Evolutionary conservation across 2,797 vertebrate species (phyloP).

Genomic region (Eulemur mongoz): DNA sequence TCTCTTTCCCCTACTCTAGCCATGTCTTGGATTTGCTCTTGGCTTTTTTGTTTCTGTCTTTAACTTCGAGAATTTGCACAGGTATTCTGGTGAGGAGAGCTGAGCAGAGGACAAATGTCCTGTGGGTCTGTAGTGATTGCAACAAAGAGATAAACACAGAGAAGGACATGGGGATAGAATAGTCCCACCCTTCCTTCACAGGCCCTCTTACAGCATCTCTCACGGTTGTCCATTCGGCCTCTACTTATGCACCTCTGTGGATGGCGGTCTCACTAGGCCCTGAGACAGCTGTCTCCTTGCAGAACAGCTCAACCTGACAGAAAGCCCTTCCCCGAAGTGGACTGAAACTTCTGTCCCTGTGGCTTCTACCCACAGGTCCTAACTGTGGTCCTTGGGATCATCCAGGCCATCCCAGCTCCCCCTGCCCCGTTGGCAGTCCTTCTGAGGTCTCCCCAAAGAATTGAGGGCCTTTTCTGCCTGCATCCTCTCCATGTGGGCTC

Average conservation of each 20-base stretch:
- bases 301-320: not conserved
- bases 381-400: not conserved
- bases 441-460: conserved; percentile 8
- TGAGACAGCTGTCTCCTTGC: not conserved
- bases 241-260: not conserved
- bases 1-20: not conserved
- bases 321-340: not conserved
- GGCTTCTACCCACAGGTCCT: not conserved
- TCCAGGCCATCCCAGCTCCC: not conserved
- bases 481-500: not conserved
- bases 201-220: not conserved
- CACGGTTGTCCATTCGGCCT: not conserved
- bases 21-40: not conserved
- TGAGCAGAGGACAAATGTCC: not conserved
- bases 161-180: not conserved
- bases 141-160: not conserved
- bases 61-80: conserved; percentile 10
- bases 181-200: not conserved
- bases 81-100: not conserved
- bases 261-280: not conserved
- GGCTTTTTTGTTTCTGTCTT: not conserved
- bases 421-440: not conserved
- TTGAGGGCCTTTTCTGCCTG: not conserved
- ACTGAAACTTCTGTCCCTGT: not conserved
- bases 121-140: not conserved